Base-by-base conservation (phyloP, 2,888 invertebrate genomes). In the Amphimallon solstitiale region DNA sequence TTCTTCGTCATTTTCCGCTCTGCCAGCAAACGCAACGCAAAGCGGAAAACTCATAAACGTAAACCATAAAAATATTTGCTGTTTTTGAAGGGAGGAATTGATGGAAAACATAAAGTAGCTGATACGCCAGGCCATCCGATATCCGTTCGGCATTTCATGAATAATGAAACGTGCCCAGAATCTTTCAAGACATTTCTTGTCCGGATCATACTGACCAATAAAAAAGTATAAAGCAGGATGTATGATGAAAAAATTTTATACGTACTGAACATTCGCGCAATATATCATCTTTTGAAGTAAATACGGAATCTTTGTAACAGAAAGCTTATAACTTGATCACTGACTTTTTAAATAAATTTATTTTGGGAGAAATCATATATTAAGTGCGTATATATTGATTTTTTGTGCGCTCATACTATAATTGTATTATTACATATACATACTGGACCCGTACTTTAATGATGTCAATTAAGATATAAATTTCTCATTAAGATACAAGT, bases 1-100 rank as follows among this genome's bases (percentile, higher is more conserved):
- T 9, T 29, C 29, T 9, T 9, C 29, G 7, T 37, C 23, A 15
- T 23, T 23, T 56, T 40, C 7, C 19, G 7, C 2, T 38, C 40
- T 40, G 38, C 40, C 40, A 9, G 29, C 6, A 14, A n/a, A 23
- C 40, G 40, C 40, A 56, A 56, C 40, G 40, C 14, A 40, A 56
- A 56, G 40, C 43, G 56, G 43, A 56, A 43, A 56, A 56, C 56
- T 35, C 56, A 40, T 56, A 56, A 56, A 56, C 56, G 21, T 43
- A 56, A 56, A 43, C 56, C 43, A 40, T 56, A 56, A 56, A 56
- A 56, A 56, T 56, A 56, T 56, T 56, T 56, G 56, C 56, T 56
- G 56, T 56, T 56, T n/a, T 56, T 56, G 40, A 21, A 40, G 37
- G 23, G 23, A 40, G 56, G 40, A 56, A 56, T 56, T 56, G 56